phyloP scores from a whole-genome alignment of 2,113 vertebrate genomes.

The Lampris incognitus region DNA sequence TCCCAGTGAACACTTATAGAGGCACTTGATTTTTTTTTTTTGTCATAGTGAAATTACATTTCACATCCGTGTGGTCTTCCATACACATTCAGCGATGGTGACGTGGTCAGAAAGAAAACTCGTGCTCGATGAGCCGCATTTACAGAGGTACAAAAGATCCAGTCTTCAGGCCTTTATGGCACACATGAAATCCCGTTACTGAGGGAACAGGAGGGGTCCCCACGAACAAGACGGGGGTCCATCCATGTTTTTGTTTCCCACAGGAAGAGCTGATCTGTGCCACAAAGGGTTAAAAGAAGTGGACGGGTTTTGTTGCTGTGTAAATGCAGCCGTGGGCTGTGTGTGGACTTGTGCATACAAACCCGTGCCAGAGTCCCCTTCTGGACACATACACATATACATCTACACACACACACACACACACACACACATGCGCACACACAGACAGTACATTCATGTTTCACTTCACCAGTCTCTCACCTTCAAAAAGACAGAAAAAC shows the following conservation, averaged over 20 bases:
- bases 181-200: neutral
- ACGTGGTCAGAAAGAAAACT: slow-evolving; percentile 65
- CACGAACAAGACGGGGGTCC: slow-evolving; percentile 9
- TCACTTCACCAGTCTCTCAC: slow-evolving; percentile 50
- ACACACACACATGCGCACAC: neutral
- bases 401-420: slow-evolving; percentile 20
- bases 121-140: slow-evolving; percentile 64
- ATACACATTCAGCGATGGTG: slow-evolving; percentile 75
- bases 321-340: slow-evolving; percentile 55
- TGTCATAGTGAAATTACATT: slow-evolving; percentile 77
- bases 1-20: slow-evolving; percentile 81
- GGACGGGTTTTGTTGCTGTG: slow-evolving; percentile 50
- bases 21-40: slow-evolving; percentile 81
- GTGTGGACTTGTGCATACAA: slow-evolving; percentile 17
- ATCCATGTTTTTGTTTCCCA: slow-evolving; percentile 3
- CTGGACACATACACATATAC: neutral
- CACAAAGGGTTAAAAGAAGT: slow-evolving; percentile 44
- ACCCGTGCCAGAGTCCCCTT: neutral
- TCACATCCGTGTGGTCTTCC: slow-evolving; percentile 71
- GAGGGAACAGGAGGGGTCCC: slow-evolving; percentile 13
- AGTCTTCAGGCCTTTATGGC: slow-evolving; percentile 31
- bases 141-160: slow-evolving; percentile 49
- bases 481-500: slow-evolving; percentile 46
- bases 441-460: slow-evolving; percentile 27
- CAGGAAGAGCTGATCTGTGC: slow-evolving; percentile 2